Evolutionary conservation across 2,113 vertebrate species (phyloP).

Genomic region (Sorex araneus): DNA sequence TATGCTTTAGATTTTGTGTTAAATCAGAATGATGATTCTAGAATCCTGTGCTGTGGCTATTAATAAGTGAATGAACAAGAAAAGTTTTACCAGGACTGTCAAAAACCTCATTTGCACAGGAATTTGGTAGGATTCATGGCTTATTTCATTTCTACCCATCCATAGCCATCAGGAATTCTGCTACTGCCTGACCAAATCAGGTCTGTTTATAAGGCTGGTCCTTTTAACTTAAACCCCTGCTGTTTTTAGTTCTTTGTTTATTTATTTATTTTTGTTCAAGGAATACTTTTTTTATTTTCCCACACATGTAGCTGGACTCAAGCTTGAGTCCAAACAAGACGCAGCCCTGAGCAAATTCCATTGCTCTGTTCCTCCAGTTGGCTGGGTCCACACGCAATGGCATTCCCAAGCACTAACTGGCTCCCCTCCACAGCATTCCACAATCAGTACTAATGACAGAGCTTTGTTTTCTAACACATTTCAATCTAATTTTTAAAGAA

Average conservation of each 20-base stretch:
- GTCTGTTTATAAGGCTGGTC: slow-evolving; percentile 50
- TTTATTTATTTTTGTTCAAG: background rate
- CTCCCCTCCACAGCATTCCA: slow-evolving; percentile 8
- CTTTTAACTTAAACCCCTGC: slow-evolving; percentile 62
- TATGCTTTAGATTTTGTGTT: background rate
- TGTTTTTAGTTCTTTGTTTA: slow-evolving; percentile 26
- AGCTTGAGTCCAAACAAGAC: slow-evolving; percentile 26
- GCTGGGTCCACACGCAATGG: background rate
- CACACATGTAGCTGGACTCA: slow-evolving; percentile 23
- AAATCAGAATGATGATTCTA: background rate
- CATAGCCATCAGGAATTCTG: slow-evolving; percentile 33
- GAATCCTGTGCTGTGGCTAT: background rate
- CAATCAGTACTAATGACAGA: background rate
- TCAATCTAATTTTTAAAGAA: slow-evolving; percentile 26
- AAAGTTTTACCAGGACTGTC: background rate
- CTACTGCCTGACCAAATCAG: slow-evolving; percentile 30
- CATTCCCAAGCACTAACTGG: slow-evolving; percentile 15
- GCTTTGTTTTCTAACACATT: slow-evolving; percentile 54
- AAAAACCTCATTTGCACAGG: slow-evolving; percentile 49
- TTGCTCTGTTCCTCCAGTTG: background rate
- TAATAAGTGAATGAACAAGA: background rate
- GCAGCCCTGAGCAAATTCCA: background rate
- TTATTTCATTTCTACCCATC: slow-evolving; percentile 78
- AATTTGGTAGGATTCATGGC: slow-evolving; percentile 75
- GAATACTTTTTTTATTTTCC: background rate